phyloP scores from a whole-genome alignment of 2,113 vertebrate genomes.

The Ptilorrhoa leucosticta region DNA sequence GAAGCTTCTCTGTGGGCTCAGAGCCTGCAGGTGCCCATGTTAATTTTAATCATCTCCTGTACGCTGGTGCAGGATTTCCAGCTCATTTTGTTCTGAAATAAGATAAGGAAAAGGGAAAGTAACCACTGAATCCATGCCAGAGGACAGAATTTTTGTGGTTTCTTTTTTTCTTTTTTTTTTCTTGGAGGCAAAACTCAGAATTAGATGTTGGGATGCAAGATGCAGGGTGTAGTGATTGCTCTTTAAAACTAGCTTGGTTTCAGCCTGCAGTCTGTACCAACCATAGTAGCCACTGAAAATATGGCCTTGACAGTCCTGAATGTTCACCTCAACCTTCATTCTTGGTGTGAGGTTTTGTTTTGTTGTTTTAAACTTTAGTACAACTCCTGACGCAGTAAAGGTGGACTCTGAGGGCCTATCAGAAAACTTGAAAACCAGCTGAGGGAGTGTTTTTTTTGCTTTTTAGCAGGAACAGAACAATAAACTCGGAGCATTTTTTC shows the following conservation, averaged over 20 bases:
- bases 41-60: background rate
- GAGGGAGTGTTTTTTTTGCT: accelerated
- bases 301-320: background rate
- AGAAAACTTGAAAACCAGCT: background rate
- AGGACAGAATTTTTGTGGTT: background rate
- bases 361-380: background rate
- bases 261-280: background rate
- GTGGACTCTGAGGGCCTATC: background rate
- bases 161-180: background rate
- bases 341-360: background rate
- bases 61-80: background rate
- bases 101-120: background rate
- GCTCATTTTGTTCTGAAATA: background rate
- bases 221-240: background rate
- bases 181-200: background rate
- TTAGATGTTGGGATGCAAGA: background rate
- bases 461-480: background rate
- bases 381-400: background rate
- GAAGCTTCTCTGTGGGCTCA: background rate
- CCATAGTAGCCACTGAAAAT: background rate
- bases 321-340: background rate
- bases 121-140: background rate
- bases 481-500: background rate
- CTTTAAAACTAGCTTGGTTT: background rate
- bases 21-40: background rate